Evolutionary conservation across 1,140 invertebrate genomes (phyloP).

Genomic region (Drosophila sucinea): DNA sequence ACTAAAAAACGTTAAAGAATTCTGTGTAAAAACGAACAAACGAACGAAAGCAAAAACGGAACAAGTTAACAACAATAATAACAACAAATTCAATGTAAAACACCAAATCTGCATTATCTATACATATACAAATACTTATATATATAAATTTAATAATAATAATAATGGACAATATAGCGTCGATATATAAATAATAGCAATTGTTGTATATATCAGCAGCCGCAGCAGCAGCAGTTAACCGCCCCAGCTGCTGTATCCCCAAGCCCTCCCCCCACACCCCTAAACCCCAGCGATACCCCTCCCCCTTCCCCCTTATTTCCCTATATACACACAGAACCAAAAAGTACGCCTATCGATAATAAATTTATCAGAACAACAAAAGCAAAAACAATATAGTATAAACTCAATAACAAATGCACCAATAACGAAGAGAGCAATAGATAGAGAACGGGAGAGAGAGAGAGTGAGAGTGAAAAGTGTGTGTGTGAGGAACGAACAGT

Average conservation of each 20-base stretch:
- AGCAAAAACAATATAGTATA: slow-evolving; percentile 34
- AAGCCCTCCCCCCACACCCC: background rate
- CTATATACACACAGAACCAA: background rate
- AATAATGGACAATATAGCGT: slow-evolving; percentile 8
- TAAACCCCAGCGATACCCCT: background rate
- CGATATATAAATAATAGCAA: slow-evolving; percentile 3
- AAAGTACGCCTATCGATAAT: slow-evolving; percentile 42
- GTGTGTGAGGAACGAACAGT: background rate
- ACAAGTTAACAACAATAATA: slow-evolving; percentile 8
- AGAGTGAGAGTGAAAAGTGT: background rate
- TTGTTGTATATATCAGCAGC: background rate
- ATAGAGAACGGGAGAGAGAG: background rate
- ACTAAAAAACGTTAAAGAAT: background rate
- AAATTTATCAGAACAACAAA: slow-evolving; percentile 59
- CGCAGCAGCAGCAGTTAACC: background rate
- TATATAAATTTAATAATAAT: background rate
- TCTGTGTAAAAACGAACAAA: background rate
- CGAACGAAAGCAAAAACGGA: background rate
- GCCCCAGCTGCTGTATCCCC: slow-evolving; percentile 6
- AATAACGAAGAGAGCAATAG: slow-evolving; percentile 40
- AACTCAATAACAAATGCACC: slow-evolving; percentile 53
- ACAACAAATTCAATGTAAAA: slow-evolving; percentile 1
- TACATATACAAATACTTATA: background rate
- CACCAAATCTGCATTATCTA: slow-evolving; percentile 5
- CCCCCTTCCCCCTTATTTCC: background rate